Evolutionary conservation across 2,113 vertebrate genomes (phyloP).

Genomic region (Lepidothrix coronata): DNA sequence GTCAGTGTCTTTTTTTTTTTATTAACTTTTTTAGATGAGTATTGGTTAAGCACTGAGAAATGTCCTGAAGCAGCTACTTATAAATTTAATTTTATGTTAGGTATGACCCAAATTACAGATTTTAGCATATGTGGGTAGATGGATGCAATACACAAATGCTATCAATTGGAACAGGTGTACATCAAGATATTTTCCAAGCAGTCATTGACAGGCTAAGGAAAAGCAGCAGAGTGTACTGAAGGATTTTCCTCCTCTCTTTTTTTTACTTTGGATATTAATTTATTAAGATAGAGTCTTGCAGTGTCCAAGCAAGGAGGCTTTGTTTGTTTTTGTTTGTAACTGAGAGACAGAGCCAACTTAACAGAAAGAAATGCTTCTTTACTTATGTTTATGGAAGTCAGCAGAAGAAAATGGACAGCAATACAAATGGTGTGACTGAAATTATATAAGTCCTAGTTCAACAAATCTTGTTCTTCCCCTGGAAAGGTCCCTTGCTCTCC

Average conservation of each 20-base stretch:
- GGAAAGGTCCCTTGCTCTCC: background rate
- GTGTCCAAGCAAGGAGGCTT: background rate
- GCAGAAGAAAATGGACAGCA: background rate
- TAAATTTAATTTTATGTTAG: background rate
- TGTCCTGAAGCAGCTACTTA: background rate
- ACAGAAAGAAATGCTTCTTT: background rate
- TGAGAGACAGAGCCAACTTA: background rate
- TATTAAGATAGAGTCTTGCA: background rate
- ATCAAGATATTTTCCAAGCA: background rate
- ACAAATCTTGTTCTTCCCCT: background rate
- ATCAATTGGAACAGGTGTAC: background rate
- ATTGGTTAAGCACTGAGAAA: background rate
- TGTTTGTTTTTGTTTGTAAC: background rate
- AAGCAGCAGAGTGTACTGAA: background rate
- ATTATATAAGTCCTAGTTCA: background rate
- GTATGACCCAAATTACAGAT: background rate
- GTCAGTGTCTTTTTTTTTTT: background rate
- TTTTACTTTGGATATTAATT: background rate
- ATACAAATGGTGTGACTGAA: background rate
- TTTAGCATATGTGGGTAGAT: background rate
- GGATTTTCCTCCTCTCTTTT: background rate
- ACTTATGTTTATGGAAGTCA: background rate
- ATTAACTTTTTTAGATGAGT: background rate
- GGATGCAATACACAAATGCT: background rate
- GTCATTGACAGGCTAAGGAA: background rate